Evolutionary conservation across 2,888 invertebrate genomes (phyloP).

Genomic region (Halictus ligatus): DNA sequence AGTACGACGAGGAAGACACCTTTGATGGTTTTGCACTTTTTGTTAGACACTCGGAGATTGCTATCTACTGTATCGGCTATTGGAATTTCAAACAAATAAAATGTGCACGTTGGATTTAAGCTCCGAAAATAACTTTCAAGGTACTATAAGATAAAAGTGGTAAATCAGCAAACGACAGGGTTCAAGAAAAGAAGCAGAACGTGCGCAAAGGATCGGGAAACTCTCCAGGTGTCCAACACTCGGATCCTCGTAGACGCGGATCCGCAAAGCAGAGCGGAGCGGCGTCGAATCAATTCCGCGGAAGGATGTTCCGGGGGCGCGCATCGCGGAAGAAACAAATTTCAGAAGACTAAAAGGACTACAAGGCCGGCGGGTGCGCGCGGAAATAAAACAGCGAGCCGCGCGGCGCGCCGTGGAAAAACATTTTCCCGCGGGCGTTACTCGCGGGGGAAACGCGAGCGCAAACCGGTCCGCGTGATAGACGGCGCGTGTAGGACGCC

Average conservation of each 20-base stretch:
- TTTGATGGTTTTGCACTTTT: background rate
- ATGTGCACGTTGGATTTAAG: too few species aligned
- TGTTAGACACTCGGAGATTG: background rate
- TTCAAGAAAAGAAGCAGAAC: background rate
- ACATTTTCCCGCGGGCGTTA: slow-evolving; percentile 48
- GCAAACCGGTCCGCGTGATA: slow-evolving; percentile 47
- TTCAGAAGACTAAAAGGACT: slow-evolving; percentile 11
- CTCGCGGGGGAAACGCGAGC: slow-evolving; percentile 18
- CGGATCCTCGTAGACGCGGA: background rate
- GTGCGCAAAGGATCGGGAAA: background rate
- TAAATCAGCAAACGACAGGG: background rate
- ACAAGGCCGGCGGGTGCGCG: background rate
- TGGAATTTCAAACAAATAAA: too few species aligned
- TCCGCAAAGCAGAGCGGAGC: background rate
- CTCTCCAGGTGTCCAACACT: background rate
- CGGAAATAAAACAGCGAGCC: slow-evolving; percentile 17
- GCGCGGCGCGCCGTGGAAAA: slow-evolving; percentile 13
- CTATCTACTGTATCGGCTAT: too few species aligned
- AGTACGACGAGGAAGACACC: background rate
- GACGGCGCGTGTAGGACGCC: slow-evolving; percentile 48
- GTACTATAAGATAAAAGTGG: too few species aligned
- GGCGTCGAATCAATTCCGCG: background rate
- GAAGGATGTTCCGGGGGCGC: background rate
- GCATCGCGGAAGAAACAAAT: slow-evolving; percentile 14
- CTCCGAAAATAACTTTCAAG: too few species aligned